phyloP scores from a whole-genome alignment of 2,888 invertebrate genomes.

The Clepsis dumicolana region DNA sequence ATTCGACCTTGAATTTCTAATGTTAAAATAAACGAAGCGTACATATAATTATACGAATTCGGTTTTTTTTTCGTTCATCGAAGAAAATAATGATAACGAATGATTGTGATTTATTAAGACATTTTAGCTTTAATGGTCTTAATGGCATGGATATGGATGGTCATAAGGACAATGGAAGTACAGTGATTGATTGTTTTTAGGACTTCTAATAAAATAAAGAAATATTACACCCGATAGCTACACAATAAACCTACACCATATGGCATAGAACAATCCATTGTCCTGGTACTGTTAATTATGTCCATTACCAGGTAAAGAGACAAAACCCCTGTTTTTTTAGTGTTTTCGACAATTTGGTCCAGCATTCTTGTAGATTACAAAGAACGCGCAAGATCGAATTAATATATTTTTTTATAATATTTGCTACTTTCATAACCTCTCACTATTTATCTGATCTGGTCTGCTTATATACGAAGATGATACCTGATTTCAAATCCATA shows the following conservation, averaged over 20 bases:
- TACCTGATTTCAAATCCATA: constrained; percentile 57
- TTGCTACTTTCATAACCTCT: constrained; percentile 50
- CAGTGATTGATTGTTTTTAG: constrained; percentile 24
- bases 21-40: no score
- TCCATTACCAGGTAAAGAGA: constrained; percentile 50
- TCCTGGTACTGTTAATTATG: constrained; percentile 46
- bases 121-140: neutral
- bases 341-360: constrained; percentile 57
- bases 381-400: constrained; percentile 41
- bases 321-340: constrained; percentile 52
- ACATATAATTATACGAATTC: neutral
- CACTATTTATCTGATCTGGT: constrained; percentile 61
- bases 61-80: neutral
- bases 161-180: neutral
- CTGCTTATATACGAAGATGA: constrained; percentile 58
- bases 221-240: neutral
- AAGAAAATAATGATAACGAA: neutral
- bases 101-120: constrained; percentile 13
- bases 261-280: neutral
- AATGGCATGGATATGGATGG: no score
- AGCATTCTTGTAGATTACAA: constrained; percentile 51
- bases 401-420: constrained; percentile 17
- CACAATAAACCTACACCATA: constrained; percentile 7
- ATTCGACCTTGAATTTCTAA: no score
- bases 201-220: constrained; percentile 7